A percentile compares a stretch with the other conserved stretches of the same genome.
phyloP scores from a whole-genome alignment of 2,797 vertebrate genomes.

The Acanthurus lineatus region DNA sequence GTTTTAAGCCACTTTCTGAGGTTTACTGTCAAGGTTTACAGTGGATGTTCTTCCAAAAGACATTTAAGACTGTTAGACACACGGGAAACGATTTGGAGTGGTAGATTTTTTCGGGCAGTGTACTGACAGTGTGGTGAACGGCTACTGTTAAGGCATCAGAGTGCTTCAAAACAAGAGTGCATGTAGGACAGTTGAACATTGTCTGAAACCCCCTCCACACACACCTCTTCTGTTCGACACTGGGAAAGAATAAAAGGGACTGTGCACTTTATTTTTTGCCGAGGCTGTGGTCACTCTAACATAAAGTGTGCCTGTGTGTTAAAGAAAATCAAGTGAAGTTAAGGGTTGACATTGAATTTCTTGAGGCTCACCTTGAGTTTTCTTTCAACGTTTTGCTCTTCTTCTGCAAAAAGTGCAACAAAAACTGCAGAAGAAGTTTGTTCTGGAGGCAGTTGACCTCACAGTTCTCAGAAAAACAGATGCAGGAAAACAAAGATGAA shows the following conservation, averaged over 20 bases:
- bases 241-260: neutral
- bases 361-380: neutral
- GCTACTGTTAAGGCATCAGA: neutral
- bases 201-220: neutral
- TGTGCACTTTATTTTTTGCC: neutral
- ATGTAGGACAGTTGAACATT: neutral
- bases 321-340: too few species aligned
- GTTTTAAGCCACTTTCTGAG: neutral
- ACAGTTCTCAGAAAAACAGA: neutral
- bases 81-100: neutral
- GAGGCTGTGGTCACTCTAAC: neutral
- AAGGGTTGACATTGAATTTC: neutral
- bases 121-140: neutral
- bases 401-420: too few species aligned
- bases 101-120: neutral
- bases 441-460: neutral
- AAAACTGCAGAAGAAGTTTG: neutral
- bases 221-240: neutral
- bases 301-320: neutral
- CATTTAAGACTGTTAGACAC: neutral
- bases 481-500: neutral
- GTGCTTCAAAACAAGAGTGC: neutral
- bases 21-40: neutral
- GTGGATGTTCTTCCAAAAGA: conserved; percentile 5
- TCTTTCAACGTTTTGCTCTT: neutral